These are phyloP conservation scores for Chlamydotis undulata DNA, from an alignment of 2,113 vertebrate genomes.

Conservation along the genomic window DNA sequence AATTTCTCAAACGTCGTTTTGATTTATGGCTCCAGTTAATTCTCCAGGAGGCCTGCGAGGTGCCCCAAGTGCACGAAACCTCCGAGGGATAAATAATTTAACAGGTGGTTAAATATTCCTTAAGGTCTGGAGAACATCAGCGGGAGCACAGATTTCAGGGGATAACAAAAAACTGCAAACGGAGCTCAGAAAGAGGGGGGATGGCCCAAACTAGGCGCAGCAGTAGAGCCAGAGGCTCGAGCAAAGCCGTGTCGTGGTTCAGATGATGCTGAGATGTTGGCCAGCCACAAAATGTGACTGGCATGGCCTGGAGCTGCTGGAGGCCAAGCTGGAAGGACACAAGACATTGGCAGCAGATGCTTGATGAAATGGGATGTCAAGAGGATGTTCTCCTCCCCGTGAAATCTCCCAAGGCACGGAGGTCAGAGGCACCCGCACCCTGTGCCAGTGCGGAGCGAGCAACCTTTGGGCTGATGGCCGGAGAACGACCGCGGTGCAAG, in stretches of 20 bases:
- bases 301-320: background rate
- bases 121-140: constrained; percentile 63
- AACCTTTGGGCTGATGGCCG: background rate
- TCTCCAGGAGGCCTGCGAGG: constrained; percentile 70
- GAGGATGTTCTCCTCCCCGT: too few species aligned
- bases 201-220: background rate
- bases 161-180: background rate
- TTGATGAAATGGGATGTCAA: background rate
- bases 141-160: background rate
- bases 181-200: background rate
- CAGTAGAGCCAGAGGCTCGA: background rate
- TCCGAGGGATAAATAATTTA: constrained; percentile 79
- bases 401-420: background rate
- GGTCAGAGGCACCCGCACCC: background rate
- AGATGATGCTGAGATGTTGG: background rate
- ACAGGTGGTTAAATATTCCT: constrained; percentile 77
- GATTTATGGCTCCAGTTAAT: constrained; percentile 83
- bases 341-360: background rate
- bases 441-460: background rate
- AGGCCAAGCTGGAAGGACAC: background rate
- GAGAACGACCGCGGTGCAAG: rapidly evolving
- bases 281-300: too few species aligned
- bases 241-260: rapidly evolving
- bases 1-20: constrained; percentile 74
- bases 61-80: constrained; percentile 57